Evolutionary conservation across 2,113 vertebrate genomes (phyloP), one percentile per base, ranked within the genome.

Genomic region (Melospiza melodia): DNA sequence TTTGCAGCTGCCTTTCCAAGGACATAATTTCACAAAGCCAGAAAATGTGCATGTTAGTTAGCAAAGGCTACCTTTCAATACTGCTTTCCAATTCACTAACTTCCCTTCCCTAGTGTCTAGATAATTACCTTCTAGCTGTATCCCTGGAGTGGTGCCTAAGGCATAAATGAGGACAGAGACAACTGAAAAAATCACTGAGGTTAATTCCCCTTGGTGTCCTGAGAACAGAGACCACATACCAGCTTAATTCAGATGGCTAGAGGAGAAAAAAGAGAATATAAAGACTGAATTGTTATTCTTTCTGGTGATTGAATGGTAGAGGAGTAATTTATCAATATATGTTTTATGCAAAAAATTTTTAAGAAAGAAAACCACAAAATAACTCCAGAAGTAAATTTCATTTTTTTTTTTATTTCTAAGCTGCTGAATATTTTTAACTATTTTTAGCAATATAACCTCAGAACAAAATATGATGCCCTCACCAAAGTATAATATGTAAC

Each of bases 21-120:
- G 69, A 79, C 69, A 58, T 65, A 81, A n/a, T 83, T 58, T 77
- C 90, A 81, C 12, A 83, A n/a, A 85, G 31, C 37, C 13, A 10
- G 74, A 62, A 89, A 91, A 67, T 72, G 58, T 33, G 80, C 35
- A 69, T 81, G 33, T 66, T 78, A 94, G 68, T 79, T 84, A 87
- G 48, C 27, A 86, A 68, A 74, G 81, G 67, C 66, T 95, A 51
- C 15, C 78, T 92, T 97, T 96, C 87, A 85, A 92, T 88, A 57
- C 18, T 79, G 48, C 46, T 94, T 92, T 94, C 89, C 79, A 97
- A 68, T 71, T 95, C 82, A 97, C 96, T 96, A 96, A 87, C 76
- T 92, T 77, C 55, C 14, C 27, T 95, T 92, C 84, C 89, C 87
- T 58, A 46, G 63, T 35, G 91, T 87, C 51, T 79, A 91, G 66